Evolutionary conservation across 2,888 invertebrate genomes (phyloP).

Genomic region (Hedya salicella): DNA sequence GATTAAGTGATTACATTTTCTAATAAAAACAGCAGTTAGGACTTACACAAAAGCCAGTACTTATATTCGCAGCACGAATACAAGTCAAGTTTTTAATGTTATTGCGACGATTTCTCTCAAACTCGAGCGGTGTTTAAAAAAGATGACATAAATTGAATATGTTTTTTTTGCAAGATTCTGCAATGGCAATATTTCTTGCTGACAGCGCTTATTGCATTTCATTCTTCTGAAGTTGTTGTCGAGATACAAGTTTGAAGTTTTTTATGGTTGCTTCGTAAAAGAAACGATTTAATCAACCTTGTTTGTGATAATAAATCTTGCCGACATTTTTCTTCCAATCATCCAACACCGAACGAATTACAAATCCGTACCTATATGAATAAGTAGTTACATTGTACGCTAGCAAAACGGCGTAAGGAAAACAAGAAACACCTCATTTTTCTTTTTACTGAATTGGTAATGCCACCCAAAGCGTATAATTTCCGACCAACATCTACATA

Average conservation of each 20-base stretch:
- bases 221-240: conserved; percentile 23
- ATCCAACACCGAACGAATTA: conserved; percentile 9
- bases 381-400: conserved; percentile 3
- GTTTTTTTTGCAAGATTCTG: conserved; percentile 17
- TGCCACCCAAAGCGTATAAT: conserved; percentile 55
- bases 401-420: conserved; percentile 5
- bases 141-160: conserved; percentile 9
- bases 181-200: conserved; percentile 25
- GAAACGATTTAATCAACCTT: conserved; percentile 19
- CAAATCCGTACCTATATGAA: conserved; percentile 1
- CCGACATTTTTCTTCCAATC: conserved; percentile 5
- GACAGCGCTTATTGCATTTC: conserved; percentile 22
- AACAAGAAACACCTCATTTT: conserved; percentile 41
- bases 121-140: conserved; percentile 31
- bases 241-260: conserved; percentile 5
- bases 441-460: conserved; percentile 51
- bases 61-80: conserved; percentile 7
- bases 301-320: conserved; percentile 13
- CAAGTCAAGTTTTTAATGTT: conserved; percentile 25
- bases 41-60: background rate
- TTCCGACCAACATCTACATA: conserved; percentile 62
- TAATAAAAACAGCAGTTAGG: background rate
- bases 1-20: background rate
- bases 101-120: conserved; percentile 33
- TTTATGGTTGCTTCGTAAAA: conserved; percentile 14